Base-by-base conservation (phyloP, 1,140 invertebrate genomes). In the Microplitis demolitor region DNA sequence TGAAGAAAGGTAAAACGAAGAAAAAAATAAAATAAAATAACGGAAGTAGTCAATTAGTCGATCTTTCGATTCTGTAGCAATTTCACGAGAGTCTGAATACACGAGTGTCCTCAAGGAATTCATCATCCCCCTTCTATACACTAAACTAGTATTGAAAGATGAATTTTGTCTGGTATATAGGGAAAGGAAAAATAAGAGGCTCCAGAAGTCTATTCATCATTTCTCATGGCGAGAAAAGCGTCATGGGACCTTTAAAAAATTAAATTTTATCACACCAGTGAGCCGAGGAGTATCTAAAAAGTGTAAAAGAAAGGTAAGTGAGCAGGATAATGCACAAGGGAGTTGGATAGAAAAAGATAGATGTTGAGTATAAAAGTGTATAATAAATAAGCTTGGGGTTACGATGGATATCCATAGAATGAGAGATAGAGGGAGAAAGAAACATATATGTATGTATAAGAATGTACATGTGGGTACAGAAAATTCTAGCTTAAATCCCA, bases 1-100 rank as follows among this genome's bases (percentile, higher is more conserved):
- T n/a, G 24, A 50, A 64, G 5, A 61, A 69, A 60, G 14, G 33
- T 31, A 39, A 45, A 8, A 45, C 8, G 39, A 9, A 6, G 39
- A 45, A 11, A 9, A 45, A 60, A 37, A 60, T 37, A 14, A 54
- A 68, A 56, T 34, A 54, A 34, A 58, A 45, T 50, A 64, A 78
- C 75, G 75, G 73, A 80, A 78, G 77, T 75, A 78, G 77, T 79
- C 78, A 78, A 82, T 81, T 81, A 78, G 76, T 68, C 72, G 72
- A 74, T 81, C 62, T 60, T 70, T 72, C 62, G 35, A 37, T 51
- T 69, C 39, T 34, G n/a, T 31, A 45, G 56, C 66, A 39, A 50
- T 37, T 71, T 63, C 50, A 63, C 45, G 60, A 63, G 14, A 9
- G 31, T 53, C 31, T 34, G 60, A 45, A 62, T 61, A 39, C 58